Conservation (phyloP, 1,140 invertebrate genomes). For the Oryzaephilus surinamensis region DNA sequence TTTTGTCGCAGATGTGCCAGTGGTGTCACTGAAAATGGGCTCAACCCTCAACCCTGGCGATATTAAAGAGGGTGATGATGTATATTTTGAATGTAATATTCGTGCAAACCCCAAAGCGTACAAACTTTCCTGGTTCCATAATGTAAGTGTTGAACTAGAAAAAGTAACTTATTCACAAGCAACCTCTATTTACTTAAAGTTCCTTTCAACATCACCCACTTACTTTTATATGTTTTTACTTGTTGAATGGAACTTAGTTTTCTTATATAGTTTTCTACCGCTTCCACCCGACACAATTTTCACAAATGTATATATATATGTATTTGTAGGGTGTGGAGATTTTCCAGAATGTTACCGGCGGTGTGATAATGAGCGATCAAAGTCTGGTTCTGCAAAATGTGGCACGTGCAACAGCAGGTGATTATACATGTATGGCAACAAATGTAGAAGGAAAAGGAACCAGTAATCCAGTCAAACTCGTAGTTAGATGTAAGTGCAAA, state of each 20-base stretch:
- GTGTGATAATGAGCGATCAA: slow-evolving; percentile 70
- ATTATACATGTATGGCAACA: slow-evolving; percentile 70
- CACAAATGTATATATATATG: neutral
- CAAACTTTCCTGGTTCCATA: slow-evolving; percentile 74
- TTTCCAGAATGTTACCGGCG: slow-evolving; percentile 63
- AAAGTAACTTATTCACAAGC: slow-evolving; percentile 4
- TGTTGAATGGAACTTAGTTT: slow-evolving; percentile 11
- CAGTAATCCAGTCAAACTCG: slow-evolving; percentile 66
- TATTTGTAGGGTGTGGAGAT: slow-evolving; percentile 58
- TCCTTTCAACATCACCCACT: neutral
- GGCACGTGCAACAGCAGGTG: slow-evolving; percentile 63
- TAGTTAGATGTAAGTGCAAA: slow-evolving; percentile 66
- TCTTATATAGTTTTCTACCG: slow-evolving; percentile 1
- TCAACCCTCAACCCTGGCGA: slow-evolving; percentile 65
- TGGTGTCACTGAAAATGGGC: slow-evolving; percentile 65
- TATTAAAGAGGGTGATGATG: slow-evolving; percentile 77
- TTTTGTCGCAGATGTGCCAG: slow-evolving; percentile 55
- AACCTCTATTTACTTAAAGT: slow-evolving; percentile 1
- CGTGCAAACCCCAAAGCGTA: slow-evolving; percentile 70
- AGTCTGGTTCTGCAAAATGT: slow-evolving; percentile 74
- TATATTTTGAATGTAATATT: slow-evolving; percentile 71
- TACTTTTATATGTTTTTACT: slow-evolving; percentile 11
- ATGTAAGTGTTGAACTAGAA: slow-evolving; percentile 48
- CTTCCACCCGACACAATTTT: neutral
- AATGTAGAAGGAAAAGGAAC: slow-evolving; percentile 72